Percentiles rank a stretch among this genome's conserved stretches.
phyloP scores from a whole-genome alignment of 1,140 invertebrate genomes.

The Drosophila chauvacae region DNA sequence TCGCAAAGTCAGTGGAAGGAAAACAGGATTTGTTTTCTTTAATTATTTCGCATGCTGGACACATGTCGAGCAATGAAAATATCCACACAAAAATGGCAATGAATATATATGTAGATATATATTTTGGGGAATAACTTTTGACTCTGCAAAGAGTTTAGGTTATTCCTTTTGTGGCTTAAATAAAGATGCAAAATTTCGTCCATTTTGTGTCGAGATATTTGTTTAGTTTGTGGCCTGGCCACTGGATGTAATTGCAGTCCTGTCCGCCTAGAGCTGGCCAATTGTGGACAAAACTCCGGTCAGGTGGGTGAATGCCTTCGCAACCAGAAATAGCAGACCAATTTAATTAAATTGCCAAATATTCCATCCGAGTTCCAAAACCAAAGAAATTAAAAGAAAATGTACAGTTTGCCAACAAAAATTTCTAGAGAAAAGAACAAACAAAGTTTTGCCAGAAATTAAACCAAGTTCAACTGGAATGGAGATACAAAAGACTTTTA shows the following conservation, averaged over 20 bases:
- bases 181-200: conserved; percentile 10
- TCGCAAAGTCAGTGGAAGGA: conserved; percentile 25
- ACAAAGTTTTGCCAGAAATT: neutral
- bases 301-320: conserved; percentile 28
- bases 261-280: conserved; percentile 16
- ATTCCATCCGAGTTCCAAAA: neutral
- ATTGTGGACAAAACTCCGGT: conserved; percentile 22
- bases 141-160: conserved; percentile 6
- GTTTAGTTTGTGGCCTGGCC: conserved; percentile 50
- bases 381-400: conserved; percentile 13
- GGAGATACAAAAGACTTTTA: neutral
- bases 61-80: conserved; percentile 23
- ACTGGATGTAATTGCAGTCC: conserved; percentile 26
- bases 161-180: conserved; percentile 27
- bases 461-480: neutral
- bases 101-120: no score
- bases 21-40: conserved; percentile 57
- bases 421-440: neutral
- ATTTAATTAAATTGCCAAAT: conserved; percentile 42
- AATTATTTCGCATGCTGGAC: conserved; percentile 56
- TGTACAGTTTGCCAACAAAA: neutral
- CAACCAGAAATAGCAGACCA: conserved; percentile 22
- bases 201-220: conserved; percentile 37
- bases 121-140: no score
- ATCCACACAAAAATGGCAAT: conserved; percentile 19